Evolutionary conservation across 2,888 invertebrate species (phyloP), one percentile per base, ranked within the genome.

Genomic region (Atethmia centrago): DNA sequence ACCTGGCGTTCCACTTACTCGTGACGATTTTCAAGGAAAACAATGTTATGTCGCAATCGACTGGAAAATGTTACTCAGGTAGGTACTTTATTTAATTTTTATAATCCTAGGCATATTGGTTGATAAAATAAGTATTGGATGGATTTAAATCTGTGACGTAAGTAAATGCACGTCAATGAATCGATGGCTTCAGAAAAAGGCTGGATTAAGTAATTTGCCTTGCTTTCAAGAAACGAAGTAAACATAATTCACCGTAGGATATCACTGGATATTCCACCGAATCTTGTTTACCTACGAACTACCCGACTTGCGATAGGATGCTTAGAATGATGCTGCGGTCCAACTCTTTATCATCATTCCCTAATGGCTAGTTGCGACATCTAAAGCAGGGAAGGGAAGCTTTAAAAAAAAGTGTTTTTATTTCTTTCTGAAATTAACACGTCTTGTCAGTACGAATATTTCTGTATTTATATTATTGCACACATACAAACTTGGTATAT

Each of bases 21-120:
- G 49, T 80, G 67, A 80, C 80, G 61, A 74, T 84, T 70, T 70
- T 61, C 82, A 81, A 84, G 67, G 77, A 36, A 84, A 70, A 79
- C 53, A 56, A 62, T 59, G 14, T 42, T 40, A 80, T 74, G 59
- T 56, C 25, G 67, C 59, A 80, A 80, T 55, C 14, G 28, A 55
- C 12, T 66, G n/a, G 63, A 36, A 72, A 80, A 36, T 56, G 42
- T 65, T 61, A 53, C 21, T 42, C n/a, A n/a, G n/a, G n/a, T n/a
- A n/a, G n/a, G n/a, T 56, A 28, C 25, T 45, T 36, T 49, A 40
- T 8, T 42, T n/a, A n/a, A n/a, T n/a, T n/a, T n/a, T n/a, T 70
- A 45, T 28, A 45, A 51, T 36, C 28, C 8, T 45, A 36, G 31
- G 12, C 21, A 10, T 51, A 59, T 19, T 21, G 14, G 10, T 14